Evolutionary conservation across 2,113 vertebrate species (phyloP), one percentile per base, ranked within the genome.

Genomic region (Fregetta grallaria): DNA sequence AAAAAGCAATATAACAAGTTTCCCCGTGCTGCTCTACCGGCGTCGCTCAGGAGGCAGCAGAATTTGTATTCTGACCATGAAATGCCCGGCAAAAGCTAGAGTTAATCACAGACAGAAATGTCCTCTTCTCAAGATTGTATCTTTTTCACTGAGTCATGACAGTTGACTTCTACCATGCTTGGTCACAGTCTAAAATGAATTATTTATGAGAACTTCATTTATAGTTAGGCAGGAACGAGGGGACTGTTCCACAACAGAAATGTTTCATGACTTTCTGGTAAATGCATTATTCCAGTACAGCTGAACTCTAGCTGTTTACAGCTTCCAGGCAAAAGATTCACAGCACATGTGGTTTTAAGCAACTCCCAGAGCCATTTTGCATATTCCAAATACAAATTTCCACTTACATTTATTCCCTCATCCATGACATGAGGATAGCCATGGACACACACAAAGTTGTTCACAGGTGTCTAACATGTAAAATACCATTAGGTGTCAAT

Each of bases 201-300:
- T 89, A 94, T 84, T 94, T 78, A 93, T 92, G 70, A 75, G 58
- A 89, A 40, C 42, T 88, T 76, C 81, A 47, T 59, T 78, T 75
- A 1, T 2, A 79, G 58, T 80, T 49, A 44, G 45, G 47, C 81
- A 62, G 78, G 50, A 93, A 59, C 1, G 13, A 81, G 36, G 17
- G 30, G 29, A 77, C 47, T 59, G 80, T 52, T 76, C 76, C 72
- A 36, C 53, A 85, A 56, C 42, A 88, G 68, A 78, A 90, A 80
- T 62, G 83, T 86, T 86, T 93, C 61, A 90, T 83, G 71, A 50
- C 26, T 63, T 67, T 63, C 47, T 84, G 55, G 52, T 63, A 73
- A 94, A 76, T 65, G 34, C 87, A 42, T 77, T 55, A 47, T 32
- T 67, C 32, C 52, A 27, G 13, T 26, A 59, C 4, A 29, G n/a